phyloP scores from a whole-genome alignment of 1,140 invertebrate species.

The Hyposmocoma kahamanoa region DNA sequence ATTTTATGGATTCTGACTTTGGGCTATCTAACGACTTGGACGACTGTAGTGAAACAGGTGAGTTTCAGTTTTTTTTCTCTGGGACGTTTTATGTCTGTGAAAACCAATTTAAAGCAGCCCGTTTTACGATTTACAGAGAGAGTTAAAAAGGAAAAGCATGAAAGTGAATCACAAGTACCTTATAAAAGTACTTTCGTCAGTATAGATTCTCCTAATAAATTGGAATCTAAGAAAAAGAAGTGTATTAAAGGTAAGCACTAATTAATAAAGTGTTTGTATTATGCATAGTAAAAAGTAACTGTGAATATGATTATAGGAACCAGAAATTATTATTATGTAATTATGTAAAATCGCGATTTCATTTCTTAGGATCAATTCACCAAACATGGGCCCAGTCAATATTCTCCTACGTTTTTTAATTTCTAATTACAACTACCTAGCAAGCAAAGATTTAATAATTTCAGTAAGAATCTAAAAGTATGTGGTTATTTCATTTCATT shows the following conservation, averaged over 20 bases:
- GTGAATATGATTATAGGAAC: too few species aligned
- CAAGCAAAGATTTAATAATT: too few species aligned
- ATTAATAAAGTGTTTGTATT: background rate
- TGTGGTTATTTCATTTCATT: too few species aligned
- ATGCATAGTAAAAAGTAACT: too few species aligned
- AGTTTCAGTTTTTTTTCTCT: background rate
- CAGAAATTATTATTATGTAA: too few species aligned
- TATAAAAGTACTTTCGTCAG: background rate
- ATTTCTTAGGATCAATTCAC: too few species aligned
- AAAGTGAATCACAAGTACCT: background rate
- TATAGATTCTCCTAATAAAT: slow-evolving; percentile 8
- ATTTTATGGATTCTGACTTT: slow-evolving; percentile 1
- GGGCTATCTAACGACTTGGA: slow-evolving; percentile 3
- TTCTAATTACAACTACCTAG: too few species aligned
- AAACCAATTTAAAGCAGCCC: background rate
- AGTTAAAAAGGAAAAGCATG: slow-evolving; percentile 14
- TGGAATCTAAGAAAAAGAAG: slow-evolving; percentile 22
- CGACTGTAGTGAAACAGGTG: slow-evolving; percentile 11
- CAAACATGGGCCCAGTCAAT: too few species aligned
- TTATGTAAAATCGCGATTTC: too few species aligned
- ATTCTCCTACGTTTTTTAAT: too few species aligned
- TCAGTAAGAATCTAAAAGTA: too few species aligned
- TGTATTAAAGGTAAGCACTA: slow-evolving; percentile 27
- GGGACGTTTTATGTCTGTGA: background rate
- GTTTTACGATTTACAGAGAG: slow-evolving; percentile 8